These are phyloP conservation scores for Coenonympha arcania DNA, from an alignment of 2,888 invertebrate genomes.

Conservation along the genomic window DNA sequence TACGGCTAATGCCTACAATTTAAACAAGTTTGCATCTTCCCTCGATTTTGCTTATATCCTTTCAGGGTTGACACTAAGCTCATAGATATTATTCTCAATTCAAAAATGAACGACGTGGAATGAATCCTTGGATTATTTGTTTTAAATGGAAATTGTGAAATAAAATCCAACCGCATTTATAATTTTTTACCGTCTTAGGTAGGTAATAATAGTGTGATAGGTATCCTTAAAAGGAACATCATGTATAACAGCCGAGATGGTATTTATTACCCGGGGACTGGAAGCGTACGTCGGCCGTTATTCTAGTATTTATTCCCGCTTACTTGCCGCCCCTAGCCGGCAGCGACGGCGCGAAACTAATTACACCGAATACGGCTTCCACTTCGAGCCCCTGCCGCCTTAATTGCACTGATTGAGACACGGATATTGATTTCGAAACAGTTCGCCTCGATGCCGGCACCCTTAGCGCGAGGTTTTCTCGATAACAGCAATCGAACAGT, in stretches of 20 bases:
- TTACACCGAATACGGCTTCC: conserved; percentile 57
- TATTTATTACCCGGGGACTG: conserved; percentile 2
- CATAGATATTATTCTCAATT: too few species aligned
- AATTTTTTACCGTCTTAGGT: not conserved
- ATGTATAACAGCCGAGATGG: conserved; percentile 1
- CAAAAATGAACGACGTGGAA: too few species aligned
- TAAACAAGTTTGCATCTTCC: too few species aligned
- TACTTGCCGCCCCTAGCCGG: conserved; percentile 38
- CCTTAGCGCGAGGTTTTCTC: not conserved
- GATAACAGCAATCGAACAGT: not conserved
- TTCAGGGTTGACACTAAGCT: too few species aligned
- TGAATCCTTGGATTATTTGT: too few species aligned
- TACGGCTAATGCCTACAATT: too few species aligned
- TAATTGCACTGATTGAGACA: conserved; percentile 73
- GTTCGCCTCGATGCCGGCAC: conserved; percentile 44
- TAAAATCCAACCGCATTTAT: too few species aligned
- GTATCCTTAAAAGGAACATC: not conserved
- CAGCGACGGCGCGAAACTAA: conserved; percentile 60
- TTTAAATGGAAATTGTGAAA: too few species aligned
- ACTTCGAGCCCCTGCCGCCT: conserved; percentile 44
- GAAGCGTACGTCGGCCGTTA: conserved; percentile 6
- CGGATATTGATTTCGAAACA: conserved; percentile 71
- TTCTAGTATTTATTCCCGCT: conserved; percentile 12
- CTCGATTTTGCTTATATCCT: too few species aligned
- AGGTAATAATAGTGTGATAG: not conserved